Evolutionary conservation across 1,140 invertebrate species (phyloP).

Genomic region (Zaprionus ghesquierei): DNA sequence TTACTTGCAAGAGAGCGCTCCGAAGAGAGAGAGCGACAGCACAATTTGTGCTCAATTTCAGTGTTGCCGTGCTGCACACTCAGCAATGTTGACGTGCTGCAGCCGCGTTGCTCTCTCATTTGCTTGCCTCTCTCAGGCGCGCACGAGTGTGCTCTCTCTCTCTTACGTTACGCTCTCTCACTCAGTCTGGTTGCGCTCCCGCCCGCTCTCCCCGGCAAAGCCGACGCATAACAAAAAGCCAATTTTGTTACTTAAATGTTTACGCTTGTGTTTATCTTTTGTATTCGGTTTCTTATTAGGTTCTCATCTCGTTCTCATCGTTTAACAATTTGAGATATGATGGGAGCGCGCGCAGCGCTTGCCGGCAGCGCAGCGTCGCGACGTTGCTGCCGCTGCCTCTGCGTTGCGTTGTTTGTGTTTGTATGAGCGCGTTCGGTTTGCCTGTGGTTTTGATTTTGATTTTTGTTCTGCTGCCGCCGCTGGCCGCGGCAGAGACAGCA

Average conservation of each 20-base stretch:
- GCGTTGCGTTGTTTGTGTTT: constrained; percentile 26
- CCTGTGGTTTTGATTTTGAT: constrained; percentile 49
- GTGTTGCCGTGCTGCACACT: constrained; percentile 59
- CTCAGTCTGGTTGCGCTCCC: background rate
- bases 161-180: constrained; percentile 10
- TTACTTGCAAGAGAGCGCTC: constrained; percentile 45
- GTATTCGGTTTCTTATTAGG: constrained; percentile 82
- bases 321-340: constrained; percentile 82
- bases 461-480: constrained; percentile 43
- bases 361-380: no score
- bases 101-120: background rate
- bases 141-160: constrained; percentile 2
- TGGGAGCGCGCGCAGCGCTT: constrained; percentile 38
- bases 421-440: constrained; percentile 18
- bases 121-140: background rate
- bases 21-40: background rate
- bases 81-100: constrained; percentile 53
- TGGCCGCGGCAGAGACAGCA: constrained; percentile 12
- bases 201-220: constrained; percentile 19
- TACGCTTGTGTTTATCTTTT: constrained; percentile 82
- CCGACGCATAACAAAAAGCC: constrained; percentile 78
- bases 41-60: constrained; percentile 32
- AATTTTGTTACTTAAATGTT: constrained; percentile 82
- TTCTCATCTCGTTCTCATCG: constrained; percentile 82
- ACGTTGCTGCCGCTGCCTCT: constrained; percentile 3